Evolutionary conservation across 35 echinoderm and acorn worm genomes (phyloP), one percentile per base, ranked within the genome.

Genomic region (Apostichopus californicus): DNA sequence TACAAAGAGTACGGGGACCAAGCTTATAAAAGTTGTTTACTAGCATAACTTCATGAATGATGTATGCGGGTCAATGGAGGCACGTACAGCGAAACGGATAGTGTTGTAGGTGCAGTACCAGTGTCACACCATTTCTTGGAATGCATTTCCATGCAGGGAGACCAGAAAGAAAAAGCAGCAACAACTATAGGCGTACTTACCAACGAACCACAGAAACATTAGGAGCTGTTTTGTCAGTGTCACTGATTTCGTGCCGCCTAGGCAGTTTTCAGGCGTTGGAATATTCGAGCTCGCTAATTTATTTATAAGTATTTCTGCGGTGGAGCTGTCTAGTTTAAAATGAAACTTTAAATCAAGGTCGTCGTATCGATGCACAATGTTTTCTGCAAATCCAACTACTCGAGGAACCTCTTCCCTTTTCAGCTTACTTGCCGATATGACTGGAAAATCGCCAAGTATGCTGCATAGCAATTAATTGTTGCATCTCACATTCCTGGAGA

Each of bases 171-270:
- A 25, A 25, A 25, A 25, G 24, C 24, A 25, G 24, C 24, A 25
- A 25, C 24, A 25, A 25, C 24, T 25, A 25, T 25, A 25, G 24
- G 24, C 24, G 24, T 25, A 25, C 78, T 80, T 80, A 80, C 23
- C 78, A 28, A 80, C 78, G 22, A 80, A 80, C 78, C 78, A 80
- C 24, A 80, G 78, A 14, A 80, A 80, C 78, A 80, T 80, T 5
- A 80, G 78, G 26, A 80, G 21, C 34, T 80, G 78, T 20, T 52
- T 80, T 6, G 18, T 9, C 78, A 80, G 34, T 20, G n/a, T 23
- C 9, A 80, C 5, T 6, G 78, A 24, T 26, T 26, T 5, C 6
- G 20, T 6, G 24, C 23, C 78, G 34, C 78, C 78, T 6, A 5
- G 20, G 5, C 9, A 28, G 10, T 24, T 6, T 5, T 80, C 6